Evolutionary conservation across 2,113 vertebrate genomes (phyloP), one percentile per base, ranked within the genome.

Genomic region (Thunnus maccoyii): DNA sequence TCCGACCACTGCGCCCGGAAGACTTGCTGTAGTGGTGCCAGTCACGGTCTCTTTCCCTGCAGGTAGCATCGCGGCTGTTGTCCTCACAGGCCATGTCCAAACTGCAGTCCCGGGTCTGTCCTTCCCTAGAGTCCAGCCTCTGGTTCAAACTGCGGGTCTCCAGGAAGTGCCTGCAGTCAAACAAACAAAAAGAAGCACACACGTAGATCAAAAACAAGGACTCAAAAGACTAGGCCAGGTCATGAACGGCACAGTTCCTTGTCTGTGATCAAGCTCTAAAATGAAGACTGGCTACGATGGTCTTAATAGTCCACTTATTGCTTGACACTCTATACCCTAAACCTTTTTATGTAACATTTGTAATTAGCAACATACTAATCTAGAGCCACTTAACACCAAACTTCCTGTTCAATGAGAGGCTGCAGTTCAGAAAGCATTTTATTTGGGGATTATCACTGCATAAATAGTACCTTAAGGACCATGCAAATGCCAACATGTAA

Each of bases 1-100:
- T 94, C 1, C 74, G 87, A 5, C 89, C 85, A 20, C 93, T 94
- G 84, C 86, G 96, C 27, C 96, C 96, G 17, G 98, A 98, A 32
- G 97, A 99, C 93, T 98, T 98, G 96, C 97, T 99, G 95, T 97
- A 97, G 91, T 98, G 97, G 88, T 97, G 95, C 93, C 96, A 93
- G 87, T 98, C 96, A 84, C 92, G 96, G 85, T 96, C 95, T 69
- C 76, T 56, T 87, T 95, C 96, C 86, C 75, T 86, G 85, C 72
- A 89, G 57, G 79, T 72, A 9, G 22, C 70, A 3, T 93, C 90
- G 3, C 44, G 84, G 16, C 84, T 74, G 22, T 89, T 79, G 3
- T 91, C 85, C 47, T 96, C 94, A 86, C 94, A 96, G 20, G 94
- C 92, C 93, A 95, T 96, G 82, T 95, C 95, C 89, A 94, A 91